phyloP scores from a whole-genome alignment of 92 coral and sea anemone species.

The Phenganax subtilis region DNA sequence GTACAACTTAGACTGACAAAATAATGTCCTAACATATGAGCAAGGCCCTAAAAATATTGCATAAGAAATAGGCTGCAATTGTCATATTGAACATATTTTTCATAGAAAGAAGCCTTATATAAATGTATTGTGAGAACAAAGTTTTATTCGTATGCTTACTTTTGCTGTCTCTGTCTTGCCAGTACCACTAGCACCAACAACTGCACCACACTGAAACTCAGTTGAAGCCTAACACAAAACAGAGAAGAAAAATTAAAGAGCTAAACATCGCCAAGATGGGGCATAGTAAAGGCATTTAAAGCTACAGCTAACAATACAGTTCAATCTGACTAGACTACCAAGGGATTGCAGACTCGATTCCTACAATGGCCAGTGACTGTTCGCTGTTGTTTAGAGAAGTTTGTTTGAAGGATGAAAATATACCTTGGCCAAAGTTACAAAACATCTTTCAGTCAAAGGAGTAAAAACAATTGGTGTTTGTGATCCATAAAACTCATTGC shows the following conservation, averaged over 20 bases:
- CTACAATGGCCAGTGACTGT: neutral
- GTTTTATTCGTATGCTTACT: conserved; percentile 25
- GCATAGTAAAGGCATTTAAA: neutral
- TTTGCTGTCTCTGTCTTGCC: conserved; percentile 96
- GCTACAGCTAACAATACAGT: neutral
- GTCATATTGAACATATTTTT: neutral
- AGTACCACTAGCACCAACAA: conserved; percentile 74
- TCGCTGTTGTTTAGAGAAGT: no score
- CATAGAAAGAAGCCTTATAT: no score
- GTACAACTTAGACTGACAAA: conserved; percentile 76
- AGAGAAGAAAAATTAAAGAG: neutral
- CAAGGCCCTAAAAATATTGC: conserved; percentile 59
- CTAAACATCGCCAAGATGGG: no score
- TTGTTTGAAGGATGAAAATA: neutral
- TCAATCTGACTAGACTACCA: no score
- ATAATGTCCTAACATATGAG: conserved; percentile 86
- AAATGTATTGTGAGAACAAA: neutral
- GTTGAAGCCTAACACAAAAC: conserved; percentile 60
- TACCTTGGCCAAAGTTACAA: conserved; percentile 82
- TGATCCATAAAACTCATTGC: conserved; percentile 86
- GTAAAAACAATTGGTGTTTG: conserved; percentile 74
- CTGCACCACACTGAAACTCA: conserved; percentile 78
- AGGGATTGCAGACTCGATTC: neutral
- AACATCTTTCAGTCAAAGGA: conserved; percentile 83
- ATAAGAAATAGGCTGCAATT: neutral